These are phyloP conservation scores for Diadumene lineata DNA, from an alignment of 92 coral and sea anemone genomes.

Conservation along the genomic window DNA sequence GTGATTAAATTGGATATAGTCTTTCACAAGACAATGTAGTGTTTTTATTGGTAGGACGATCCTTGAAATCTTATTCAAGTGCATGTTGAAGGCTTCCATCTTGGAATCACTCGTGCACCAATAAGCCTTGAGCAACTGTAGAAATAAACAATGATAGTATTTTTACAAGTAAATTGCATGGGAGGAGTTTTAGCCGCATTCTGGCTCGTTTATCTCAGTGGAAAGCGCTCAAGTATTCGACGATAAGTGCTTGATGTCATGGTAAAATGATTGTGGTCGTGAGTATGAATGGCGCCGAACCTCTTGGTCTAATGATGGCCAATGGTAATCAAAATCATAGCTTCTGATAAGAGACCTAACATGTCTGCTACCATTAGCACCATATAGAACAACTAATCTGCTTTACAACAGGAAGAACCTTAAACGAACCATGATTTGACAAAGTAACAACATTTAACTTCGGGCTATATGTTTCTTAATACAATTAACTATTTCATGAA, in stretches of 20 bases:
- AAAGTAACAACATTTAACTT: slow-evolving; percentile 24
- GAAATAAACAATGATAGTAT: too few relatives aligned
- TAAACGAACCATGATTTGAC: slow-evolving; percentile 50
- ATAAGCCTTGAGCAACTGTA: too few relatives aligned
- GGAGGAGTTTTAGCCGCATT: slow-evolving; percentile 60
- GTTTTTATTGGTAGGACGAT: background rate
- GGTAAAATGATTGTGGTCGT: slow-evolving; percentile 66
- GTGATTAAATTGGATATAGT: background rate
- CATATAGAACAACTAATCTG: slow-evolving; percentile 62
- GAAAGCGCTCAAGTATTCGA: slow-evolving; percentile 64
- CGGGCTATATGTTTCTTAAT: slow-evolving; percentile 28
- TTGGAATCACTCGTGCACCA: background rate
- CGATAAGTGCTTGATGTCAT: slow-evolving; percentile 68
- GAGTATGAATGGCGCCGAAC: slow-evolving; percentile 82
- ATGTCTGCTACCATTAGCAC: slow-evolving; percentile 63
- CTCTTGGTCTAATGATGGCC: slow-evolving; percentile 76
- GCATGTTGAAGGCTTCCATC: background rate
- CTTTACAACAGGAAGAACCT: slow-evolving; percentile 38
- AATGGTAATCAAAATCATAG: slow-evolving; percentile 74
- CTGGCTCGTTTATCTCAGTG: slow-evolving; percentile 53
- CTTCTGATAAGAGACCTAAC: slow-evolving; percentile 57
- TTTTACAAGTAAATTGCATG: slow-evolving; percentile 51
- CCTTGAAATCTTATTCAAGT: background rate
- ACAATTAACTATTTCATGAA: slow-evolving; percentile 7
- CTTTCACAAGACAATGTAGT: background rate